Percentiles rank a stretch among this genome's conserved stretches.
These are phyloP conservation scores for Manis crassicaudata DNA, from an alignment of 2,797 vertebrate genomes.

Conservation along the genomic window DNA sequence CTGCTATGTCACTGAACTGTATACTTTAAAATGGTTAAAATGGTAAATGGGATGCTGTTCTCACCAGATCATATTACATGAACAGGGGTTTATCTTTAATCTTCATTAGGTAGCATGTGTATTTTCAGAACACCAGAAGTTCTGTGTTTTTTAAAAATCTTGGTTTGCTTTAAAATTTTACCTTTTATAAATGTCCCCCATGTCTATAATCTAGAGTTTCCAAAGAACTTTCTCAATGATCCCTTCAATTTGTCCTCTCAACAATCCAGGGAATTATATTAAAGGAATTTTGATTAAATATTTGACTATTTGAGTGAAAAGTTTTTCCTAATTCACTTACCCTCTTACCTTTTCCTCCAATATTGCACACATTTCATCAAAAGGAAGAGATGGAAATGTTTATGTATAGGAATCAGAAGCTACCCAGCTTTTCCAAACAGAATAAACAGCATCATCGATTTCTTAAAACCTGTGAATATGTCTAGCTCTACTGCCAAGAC, in stretches of 20 bases:
- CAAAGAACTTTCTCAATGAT: neutral
- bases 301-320: neutral
- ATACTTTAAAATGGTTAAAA: neutral
- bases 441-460: neutral
- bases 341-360: neutral
- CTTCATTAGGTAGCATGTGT: neutral
- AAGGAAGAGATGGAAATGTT: neutral
- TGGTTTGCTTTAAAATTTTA: slow-evolving; percentile 27
- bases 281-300: slow-evolving; percentile 32
- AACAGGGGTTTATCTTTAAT: neutral
- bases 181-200: neutral
- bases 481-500: neutral
- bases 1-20: neutral
- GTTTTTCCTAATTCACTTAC: neutral
- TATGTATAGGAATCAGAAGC: neutral
- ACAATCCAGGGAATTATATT: neutral
- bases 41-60: neutral
- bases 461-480: neutral
- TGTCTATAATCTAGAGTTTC: neutral
- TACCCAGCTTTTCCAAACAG: neutral
- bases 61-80: neutral
- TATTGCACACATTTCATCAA: neutral
- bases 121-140: neutral
- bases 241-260: neutral
- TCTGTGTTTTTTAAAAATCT: neutral